These are phyloP conservation scores for Beaufortia kweichowensis DNA, from an alignment of 2,113 vertebrate species.

Conservation along the genomic window DNA sequence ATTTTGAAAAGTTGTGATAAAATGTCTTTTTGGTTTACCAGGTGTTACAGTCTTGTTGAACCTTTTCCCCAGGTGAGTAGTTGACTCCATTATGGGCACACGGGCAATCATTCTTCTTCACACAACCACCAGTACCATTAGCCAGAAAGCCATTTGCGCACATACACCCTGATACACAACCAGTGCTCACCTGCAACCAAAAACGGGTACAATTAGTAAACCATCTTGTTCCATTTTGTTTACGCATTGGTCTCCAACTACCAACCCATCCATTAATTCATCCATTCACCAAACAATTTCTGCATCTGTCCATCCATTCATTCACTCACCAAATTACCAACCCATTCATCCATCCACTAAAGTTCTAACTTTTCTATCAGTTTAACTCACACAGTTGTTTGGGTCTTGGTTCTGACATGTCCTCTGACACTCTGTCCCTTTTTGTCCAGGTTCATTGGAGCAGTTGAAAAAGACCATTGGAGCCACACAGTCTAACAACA, in stretches of 20 bases:
- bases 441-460: constrained; percentile 58
- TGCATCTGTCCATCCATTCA: background rate
- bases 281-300: background rate
- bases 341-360: background rate
- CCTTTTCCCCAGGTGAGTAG: constrained; percentile 75
- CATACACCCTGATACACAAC: constrained; percentile 85
- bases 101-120: constrained; percentile 77
- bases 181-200: constrained; percentile 72
- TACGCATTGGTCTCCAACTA: background rate
- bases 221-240: background rate
- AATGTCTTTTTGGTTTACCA: constrained; percentile 75
- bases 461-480: constrained; percentile 88
- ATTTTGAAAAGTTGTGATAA: background rate
- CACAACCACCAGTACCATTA: constrained; percentile 79
- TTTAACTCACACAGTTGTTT: constrained; percentile 80
- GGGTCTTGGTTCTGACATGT: constrained; percentile 84
- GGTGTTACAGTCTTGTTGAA: constrained; percentile 85
- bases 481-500: constrained; percentile 73
- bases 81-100: constrained; percentile 81
- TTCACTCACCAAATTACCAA: background rate
- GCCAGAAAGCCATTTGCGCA: constrained; percentile 81
- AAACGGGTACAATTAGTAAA: background rate
- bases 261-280: background rate
- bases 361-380: too few species aligned
- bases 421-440: constrained; percentile 83